These are phyloP conservation scores for Matsumurasca onukii DNA, from an alignment of 1,140 invertebrate species.

Conservation along the genomic window DNA sequence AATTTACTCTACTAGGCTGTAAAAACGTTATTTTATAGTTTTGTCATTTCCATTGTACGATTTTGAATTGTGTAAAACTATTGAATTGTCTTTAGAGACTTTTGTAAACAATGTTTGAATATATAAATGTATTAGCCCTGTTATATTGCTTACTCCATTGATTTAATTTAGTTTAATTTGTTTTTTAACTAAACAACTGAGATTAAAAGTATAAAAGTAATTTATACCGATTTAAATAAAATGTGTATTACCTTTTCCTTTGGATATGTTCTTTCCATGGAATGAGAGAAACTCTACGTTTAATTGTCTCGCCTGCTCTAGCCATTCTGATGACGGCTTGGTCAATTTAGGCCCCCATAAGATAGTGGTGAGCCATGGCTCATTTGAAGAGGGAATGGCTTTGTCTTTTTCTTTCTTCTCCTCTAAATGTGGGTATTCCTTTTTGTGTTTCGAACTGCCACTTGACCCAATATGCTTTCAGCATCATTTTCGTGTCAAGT, in stretches of 20 bases:
- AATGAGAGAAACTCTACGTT: neutral
- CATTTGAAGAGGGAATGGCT: neutral
- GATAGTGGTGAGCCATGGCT: neutral
- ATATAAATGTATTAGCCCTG: no score
- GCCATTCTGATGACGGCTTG: neutral
- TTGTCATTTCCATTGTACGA: no score
- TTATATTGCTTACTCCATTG: no score
- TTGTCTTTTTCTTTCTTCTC: neutral
- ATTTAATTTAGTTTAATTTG: no score
- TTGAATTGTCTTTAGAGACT: no score
- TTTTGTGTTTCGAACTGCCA: neutral
- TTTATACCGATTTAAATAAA: no score
- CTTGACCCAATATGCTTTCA: neutral
- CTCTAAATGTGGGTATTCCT: neutral
- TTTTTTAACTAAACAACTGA: no score
- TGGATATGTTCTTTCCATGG: neutral
- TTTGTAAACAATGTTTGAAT: no score
- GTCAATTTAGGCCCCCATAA: conserved; percentile 12
- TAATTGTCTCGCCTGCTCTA: neutral
- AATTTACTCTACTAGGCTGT: no score
- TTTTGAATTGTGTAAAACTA: no score
- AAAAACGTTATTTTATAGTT: no score
- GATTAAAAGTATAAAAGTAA: no score
- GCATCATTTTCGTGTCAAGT: neutral
- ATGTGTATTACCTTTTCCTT: conserved; percentile 4